phyloP scores from a whole-genome alignment of 1,140 invertebrate species.

The Philaenus spumarius region DNA sequence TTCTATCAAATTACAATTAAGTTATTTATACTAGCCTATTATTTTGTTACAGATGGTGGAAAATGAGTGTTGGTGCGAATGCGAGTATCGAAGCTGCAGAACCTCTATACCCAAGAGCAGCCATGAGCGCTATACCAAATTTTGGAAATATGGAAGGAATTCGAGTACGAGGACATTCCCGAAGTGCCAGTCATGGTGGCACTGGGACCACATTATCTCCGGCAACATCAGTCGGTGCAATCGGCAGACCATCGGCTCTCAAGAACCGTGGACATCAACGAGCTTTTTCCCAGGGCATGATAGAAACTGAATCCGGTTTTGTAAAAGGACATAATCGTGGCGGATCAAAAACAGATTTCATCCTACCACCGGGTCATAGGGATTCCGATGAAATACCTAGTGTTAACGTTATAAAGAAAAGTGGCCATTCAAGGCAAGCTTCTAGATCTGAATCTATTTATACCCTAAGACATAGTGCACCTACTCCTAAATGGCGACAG shows the following conservation, averaged over 20 bases:
- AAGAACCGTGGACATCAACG: conserved; percentile 71
- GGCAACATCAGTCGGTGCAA: conserved; percentile 32
- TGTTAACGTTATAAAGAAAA: conserved; percentile 34
- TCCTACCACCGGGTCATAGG: conserved; percentile 67
- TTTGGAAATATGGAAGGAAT: background rate
- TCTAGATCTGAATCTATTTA: conserved; percentile 80
- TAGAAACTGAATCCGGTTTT: conserved; percentile 32
- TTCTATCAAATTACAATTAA: background rate
- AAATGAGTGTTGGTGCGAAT: conserved; percentile 12
- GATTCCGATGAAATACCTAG: conserved; percentile 40
- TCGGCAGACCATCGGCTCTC: conserved; percentile 53
- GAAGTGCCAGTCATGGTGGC: conserved; percentile 75
- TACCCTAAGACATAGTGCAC: conserved; percentile 65
- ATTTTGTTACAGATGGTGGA: conserved; percentile 22
- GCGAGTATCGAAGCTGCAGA: background rate
- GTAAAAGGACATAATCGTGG: conserved; percentile 63
- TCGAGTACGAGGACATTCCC: conserved; percentile 51
- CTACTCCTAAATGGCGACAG: conserved; percentile 59
- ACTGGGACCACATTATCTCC: conserved; percentile 36
- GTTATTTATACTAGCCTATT: background rate
- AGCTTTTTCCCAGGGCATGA: conserved; percentile 61
- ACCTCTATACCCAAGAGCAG: background rate
- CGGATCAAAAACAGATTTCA: conserved; percentile 81
- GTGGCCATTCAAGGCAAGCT: conserved; percentile 51
- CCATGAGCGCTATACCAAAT: background rate